Conservation (phyloP, 1,140 invertebrate genomes). For the Caenorhabditis brenneri region DNA sequence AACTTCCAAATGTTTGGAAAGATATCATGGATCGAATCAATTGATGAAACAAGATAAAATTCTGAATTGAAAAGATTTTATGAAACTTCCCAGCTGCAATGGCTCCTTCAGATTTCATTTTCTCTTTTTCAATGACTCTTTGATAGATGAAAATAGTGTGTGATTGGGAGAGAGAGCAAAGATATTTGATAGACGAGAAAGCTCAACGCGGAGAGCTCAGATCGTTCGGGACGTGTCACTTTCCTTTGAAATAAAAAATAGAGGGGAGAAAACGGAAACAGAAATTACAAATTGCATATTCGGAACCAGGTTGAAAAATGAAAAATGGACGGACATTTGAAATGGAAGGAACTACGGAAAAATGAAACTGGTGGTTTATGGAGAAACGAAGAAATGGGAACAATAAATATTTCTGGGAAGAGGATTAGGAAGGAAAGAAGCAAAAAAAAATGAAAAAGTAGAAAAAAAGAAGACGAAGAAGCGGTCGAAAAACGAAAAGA, state of each 20-base stretch:
- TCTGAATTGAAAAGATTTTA: background rate
- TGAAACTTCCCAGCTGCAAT: background rate
- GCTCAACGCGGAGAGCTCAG: background rate
- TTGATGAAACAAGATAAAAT: too few species aligned
- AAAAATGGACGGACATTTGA: background rate
- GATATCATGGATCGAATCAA: too few species aligned
- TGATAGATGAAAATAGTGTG: slow-evolving; percentile 5
- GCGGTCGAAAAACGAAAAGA: background rate
- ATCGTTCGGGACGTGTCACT: background rate
- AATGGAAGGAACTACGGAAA: background rate
- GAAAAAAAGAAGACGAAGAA: background rate
- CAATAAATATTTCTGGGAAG: background rate
- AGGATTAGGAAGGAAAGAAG: background rate
- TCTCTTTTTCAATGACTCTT: background rate
- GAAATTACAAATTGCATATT: background rate
- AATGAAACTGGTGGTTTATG: background rate
- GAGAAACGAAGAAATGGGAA: background rate
- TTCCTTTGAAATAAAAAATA: background rate
- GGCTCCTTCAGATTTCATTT: background rate
- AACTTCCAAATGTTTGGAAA: too few species aligned
- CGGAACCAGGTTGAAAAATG: background rate
- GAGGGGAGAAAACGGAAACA: background rate
- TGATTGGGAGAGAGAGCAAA: background rate
- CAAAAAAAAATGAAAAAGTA: background rate
- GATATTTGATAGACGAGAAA: slow-evolving; percentile 18